phyloP scores from a whole-genome alignment of 2,113 vertebrate species.

The Monarcha castaneiventris region DNA sequence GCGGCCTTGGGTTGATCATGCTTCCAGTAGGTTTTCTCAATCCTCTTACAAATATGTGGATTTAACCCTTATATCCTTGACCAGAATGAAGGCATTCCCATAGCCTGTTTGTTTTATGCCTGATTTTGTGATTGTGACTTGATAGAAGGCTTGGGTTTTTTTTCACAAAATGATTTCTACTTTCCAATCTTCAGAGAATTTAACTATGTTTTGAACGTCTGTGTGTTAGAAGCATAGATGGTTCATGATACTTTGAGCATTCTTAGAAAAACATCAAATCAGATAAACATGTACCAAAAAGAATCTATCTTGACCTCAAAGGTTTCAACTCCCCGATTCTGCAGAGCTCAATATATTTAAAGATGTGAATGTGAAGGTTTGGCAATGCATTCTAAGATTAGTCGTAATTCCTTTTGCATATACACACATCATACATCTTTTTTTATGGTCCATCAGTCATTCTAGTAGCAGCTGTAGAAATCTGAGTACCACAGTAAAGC shows the following conservation, averaged over 20 bases:
- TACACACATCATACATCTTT: not conserved
- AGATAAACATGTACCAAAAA: not conserved
- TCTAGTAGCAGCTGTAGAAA: not conserved
- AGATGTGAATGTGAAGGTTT: not conserved
- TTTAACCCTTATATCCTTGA: conserved; percentile 99
- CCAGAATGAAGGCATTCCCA: conserved; percentile 84
- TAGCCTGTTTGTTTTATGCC: conserved; percentile 73
- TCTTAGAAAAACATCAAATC: not conserved
- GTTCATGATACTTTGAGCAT: not conserved
- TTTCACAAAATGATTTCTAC: not conserved
- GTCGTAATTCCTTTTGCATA: not conserved
- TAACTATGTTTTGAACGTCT: not conserved
- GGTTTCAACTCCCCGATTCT: not conserved
- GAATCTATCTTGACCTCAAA: not conserved
- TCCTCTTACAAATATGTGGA: conserved; percentile 83
- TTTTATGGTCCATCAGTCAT: not conserved
- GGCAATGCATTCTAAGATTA: not conserved
- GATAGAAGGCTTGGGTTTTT: conserved; percentile 48
- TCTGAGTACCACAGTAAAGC: not conserved
- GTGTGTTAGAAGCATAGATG: not conserved
- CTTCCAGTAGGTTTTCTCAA: conserved; percentile 98
- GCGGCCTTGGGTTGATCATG: conserved; percentile 99
- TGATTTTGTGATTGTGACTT: conserved; percentile 81
- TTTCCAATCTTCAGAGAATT: not conserved
- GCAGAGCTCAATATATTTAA: not conserved